Conservation (phyloP, 2,113 vertebrate species). For the Oxyruncus cristatus region DNA sequence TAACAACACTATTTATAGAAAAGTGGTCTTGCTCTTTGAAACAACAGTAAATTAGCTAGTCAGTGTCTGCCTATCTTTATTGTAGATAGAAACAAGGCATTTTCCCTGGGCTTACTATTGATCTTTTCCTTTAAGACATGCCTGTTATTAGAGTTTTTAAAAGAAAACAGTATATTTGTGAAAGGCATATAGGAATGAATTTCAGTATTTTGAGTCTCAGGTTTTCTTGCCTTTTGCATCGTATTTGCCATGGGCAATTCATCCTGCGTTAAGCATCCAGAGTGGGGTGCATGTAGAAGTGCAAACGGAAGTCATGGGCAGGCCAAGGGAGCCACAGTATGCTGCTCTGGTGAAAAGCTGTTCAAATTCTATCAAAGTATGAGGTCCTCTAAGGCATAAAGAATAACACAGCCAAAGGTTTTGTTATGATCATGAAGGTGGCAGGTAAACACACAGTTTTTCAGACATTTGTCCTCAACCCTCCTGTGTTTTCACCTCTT, state of each 20-base stretch:
- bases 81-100: background rate
- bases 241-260: background rate
- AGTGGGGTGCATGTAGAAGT: background rate
- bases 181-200: background rate
- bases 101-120: accelerated
- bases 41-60: background rate
- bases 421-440: background rate
- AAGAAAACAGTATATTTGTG: background rate
- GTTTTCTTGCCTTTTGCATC: background rate
- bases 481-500: background rate
- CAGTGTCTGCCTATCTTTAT: background rate
- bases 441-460: background rate
- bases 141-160: background rate
- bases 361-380: background rate
- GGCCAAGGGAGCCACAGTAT: background rate
- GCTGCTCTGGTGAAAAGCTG: background rate
- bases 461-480: background rate
- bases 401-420: background rate
- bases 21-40: background rate
- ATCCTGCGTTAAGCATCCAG: background rate
- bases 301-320: background rate
- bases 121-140: background rate
- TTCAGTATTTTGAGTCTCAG: background rate
- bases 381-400: background rate
- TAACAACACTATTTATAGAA: background rate